These are phyloP conservation scores for Carassius gibelio DNA, from an alignment of 2,113 vertebrate species.

Conservation along the genomic window DNA sequence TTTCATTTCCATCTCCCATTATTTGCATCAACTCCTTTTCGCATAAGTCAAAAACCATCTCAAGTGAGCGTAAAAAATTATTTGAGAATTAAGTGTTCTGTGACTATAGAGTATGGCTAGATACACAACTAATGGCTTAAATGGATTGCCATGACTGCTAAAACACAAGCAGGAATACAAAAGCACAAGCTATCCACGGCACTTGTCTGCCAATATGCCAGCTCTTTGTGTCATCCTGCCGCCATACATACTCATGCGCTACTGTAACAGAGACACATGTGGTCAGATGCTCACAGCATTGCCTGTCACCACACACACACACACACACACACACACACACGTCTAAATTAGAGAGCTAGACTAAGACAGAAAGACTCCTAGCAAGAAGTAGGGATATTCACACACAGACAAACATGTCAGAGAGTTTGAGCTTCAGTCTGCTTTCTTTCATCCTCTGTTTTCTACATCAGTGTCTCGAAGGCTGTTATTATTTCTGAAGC, in stretches of 20 bases:
- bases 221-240: neutral
- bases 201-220: slow-evolving; percentile 17
- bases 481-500: slow-evolving; percentile 62
- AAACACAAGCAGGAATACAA: neutral
- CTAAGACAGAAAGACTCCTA: neutral
- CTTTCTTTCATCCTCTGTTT: slow-evolving; percentile 59
- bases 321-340: neutral
- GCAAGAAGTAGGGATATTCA: neutral
- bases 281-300: slow-evolving; percentile 38
- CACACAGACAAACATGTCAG: slow-evolving; percentile 37
- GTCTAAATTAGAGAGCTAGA: slow-evolving; percentile 15
- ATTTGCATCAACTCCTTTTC: no score
- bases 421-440: slow-evolving; percentile 20
- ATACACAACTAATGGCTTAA: neutral
- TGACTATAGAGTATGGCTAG: neutral
- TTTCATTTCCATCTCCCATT: no score
- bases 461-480: slow-evolving; percentile 59
- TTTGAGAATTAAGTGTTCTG: neutral
- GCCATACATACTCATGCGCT: neutral
- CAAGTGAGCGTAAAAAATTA: no score
- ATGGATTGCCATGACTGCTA: neutral
- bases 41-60: no score
- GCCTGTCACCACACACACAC: neutral
- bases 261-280: slow-evolving; percentile 30
- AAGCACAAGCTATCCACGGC: neutral